Evolutionary conservation across 2,888 invertebrate genomes (phyloP).

Genomic region (Mycalesis mineus): DNA sequence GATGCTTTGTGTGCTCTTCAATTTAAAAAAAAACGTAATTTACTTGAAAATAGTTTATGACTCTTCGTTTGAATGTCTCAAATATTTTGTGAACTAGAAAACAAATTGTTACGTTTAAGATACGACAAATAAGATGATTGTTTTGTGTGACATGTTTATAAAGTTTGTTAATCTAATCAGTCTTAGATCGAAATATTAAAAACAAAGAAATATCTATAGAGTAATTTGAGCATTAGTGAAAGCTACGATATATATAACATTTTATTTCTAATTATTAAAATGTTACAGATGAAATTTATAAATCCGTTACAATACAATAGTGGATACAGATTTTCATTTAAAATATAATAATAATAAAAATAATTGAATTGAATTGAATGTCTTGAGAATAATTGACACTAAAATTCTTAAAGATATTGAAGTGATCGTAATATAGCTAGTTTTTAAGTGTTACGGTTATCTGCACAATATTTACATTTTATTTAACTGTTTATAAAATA

Average conservation of each 20-base stretch:
- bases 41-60: not conserved
- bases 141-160: slow-evolving; percentile 15
- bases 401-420: not conserved
- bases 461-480: not conserved
- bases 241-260: slow-evolving; percentile 8
- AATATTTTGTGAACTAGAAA: too few species aligned
- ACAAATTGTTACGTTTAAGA: too few species aligned
- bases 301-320: not conserved
- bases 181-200: slow-evolving; percentile 64
- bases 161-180: slow-evolving; percentile 67
- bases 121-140: not conserved
- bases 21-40: too few species aligned
- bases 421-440: not conserved
- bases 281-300: not conserved
- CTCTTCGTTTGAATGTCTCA: not conserved
- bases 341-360: not conserved
- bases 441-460: not conserved
- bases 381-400: not conserved
- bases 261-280: not conserved
- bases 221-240: slow-evolving; percentile 25
- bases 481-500: too few species aligned
- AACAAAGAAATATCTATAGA: slow-evolving; percentile 19
- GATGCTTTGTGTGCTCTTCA: too few species aligned
- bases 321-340: not conserved
- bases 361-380: not conserved